A percentile compares a stretch with the other conserved stretches of the same genome.
phyloP scores from a whole-genome alignment of 2,888 invertebrate genomes.

The Galerucella calmariensis region DNA sequence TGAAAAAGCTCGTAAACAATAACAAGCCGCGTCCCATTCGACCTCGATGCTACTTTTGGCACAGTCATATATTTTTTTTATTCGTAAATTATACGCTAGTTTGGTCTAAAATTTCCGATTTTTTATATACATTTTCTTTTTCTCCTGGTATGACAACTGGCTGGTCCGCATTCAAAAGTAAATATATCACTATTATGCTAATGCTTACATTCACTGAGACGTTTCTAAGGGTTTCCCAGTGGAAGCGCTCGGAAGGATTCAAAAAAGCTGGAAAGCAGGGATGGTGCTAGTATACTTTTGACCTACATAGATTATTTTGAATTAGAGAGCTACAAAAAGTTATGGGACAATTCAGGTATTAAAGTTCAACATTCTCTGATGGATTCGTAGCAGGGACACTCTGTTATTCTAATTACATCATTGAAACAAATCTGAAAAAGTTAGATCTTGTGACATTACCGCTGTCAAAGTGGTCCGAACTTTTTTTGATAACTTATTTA shows the following conservation, averaged over 20 bases:
- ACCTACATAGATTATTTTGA: slow-evolving; percentile 12
- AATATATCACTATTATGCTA: slow-evolving; percentile 53
- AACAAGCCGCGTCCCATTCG: background rate
- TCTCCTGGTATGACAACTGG: slow-evolving; percentile 32
- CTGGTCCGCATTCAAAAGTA: slow-evolving; percentile 43
- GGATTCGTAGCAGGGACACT: no score
- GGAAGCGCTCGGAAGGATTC: slow-evolving; percentile 18
- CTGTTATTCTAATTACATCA: no score
- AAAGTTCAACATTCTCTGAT: no score
- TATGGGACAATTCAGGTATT: no score
- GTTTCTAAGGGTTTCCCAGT: slow-evolving; percentile 33
- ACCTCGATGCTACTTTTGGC: background rate
- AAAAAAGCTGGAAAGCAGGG: slow-evolving; percentile 14
- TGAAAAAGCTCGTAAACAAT: slow-evolving; percentile 7
- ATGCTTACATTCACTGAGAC: slow-evolving; percentile 49
- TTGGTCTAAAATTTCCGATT: slow-evolving; percentile 33
- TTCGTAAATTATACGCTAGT: slow-evolving; percentile 33
- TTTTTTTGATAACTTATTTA: no score
- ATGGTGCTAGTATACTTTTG: slow-evolving; percentile 1
- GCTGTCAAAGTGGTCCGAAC: no score
- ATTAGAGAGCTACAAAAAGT: background rate
- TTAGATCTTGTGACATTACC: no score
- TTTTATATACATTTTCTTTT: slow-evolving; percentile 27
- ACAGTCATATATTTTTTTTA: slow-evolving; percentile 31
- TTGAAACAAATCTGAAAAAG: no score